Evolutionary conservation across 2,797 vertebrate species (phyloP), one percentile per base, ranked within the genome.

Genomic region (Xiphorhynchus erythropygius): DNA sequence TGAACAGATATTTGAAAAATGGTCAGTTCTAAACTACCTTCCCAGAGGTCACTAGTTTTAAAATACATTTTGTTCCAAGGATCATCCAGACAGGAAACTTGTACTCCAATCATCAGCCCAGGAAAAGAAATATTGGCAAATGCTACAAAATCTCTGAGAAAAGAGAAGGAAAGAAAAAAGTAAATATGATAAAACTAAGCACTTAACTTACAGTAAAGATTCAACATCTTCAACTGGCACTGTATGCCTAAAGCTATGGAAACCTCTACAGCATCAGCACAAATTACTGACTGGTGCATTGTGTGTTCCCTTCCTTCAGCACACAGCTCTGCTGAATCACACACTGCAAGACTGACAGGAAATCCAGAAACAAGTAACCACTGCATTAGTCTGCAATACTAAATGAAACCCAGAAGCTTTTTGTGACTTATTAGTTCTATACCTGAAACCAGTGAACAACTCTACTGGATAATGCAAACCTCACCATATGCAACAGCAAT

Each of bases 401-500:
- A 13, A 83, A 67, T 64, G 77, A 93, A 83, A 25, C 3, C 52
- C 32, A 78, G 69, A 81, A 89, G 35, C 78, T 41, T 73, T 22
- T 52, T 77, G 33, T 3, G 13, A 25, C 35, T 65, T 59, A 50
- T 2, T 39, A 73, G 35, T 42, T 82, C 55, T 50, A 24, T 7
- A 55, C 7, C 47, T 46, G 37, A 84, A 88, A n/a, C 15, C 22
- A 30, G 17, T 14, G 46, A 70, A 82, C 21, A 76, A 21, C 59
- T 77, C 44, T 30, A 18, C 23, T 27, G 27, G 42, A 55, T 23
- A 91, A 86, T 19, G 22, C 37, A 88, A 90, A 21, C 35, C 30
- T 70, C 33, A 33, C 16, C 10, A 5, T 30, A 65, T 0, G 3
- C 17, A 84, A 68, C 0, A 78, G 32, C 3, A 7, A 91, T 39